Evolutionary conservation across 2,113 vertebrate genomes (phyloP).

Genomic region (Salvator merianae): DNA sequence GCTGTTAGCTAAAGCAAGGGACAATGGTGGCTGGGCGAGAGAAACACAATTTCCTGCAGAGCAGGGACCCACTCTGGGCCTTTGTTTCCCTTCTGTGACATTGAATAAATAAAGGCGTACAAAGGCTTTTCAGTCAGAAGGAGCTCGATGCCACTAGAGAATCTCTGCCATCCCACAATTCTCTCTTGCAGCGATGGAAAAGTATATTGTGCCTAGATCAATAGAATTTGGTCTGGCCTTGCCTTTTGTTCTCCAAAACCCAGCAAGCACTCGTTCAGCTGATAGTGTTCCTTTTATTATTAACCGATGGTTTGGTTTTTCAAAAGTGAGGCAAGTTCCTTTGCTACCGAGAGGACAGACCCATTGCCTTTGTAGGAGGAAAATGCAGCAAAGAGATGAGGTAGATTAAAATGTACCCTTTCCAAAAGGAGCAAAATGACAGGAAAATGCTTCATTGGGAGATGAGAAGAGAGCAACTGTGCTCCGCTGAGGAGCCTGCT

Average conservation of each 20-base stretch:
- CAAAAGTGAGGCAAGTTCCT: background rate
- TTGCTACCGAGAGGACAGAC: background rate
- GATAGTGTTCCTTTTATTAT: background rate
- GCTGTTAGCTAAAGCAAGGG: background rate
- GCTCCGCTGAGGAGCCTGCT: background rate
- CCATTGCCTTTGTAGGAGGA: background rate
- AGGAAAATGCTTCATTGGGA: conserved; percentile 3
- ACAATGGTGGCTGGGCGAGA: background rate
- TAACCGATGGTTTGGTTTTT: background rate
- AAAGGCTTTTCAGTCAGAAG: background rate
- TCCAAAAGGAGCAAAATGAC: background rate
- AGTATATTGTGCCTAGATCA: background rate
- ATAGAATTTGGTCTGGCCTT: background rate
- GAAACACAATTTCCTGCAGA: background rate
- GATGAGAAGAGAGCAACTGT: background rate
- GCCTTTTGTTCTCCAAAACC: background rate
- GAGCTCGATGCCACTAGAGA: background rate
- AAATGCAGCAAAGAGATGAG: background rate
- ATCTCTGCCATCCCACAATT: background rate
- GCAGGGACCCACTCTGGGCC: background rate
- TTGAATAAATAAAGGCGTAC: background rate
- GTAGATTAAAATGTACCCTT: background rate
- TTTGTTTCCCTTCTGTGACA: background rate
- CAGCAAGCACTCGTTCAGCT: background rate
- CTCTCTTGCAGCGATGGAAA: background rate